phyloP scores from a whole-genome alignment of 2,113 vertebrate species.

The Cyprinodon tularosa region DNA sequence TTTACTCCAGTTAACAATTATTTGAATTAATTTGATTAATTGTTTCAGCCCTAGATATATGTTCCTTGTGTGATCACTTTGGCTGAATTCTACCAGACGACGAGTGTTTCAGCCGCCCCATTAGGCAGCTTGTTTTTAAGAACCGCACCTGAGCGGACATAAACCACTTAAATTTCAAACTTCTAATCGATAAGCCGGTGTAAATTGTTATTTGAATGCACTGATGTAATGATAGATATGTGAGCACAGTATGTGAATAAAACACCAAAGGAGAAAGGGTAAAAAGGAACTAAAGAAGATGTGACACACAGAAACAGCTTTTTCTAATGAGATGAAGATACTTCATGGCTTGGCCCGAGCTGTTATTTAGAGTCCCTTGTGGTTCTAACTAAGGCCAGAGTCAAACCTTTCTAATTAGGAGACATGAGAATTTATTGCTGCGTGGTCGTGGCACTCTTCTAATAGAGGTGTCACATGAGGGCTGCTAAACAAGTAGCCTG shows the following conservation, averaged over 20 bases:
- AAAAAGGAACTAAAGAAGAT: constrained; percentile 15
- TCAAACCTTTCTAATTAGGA: constrained; percentile 72
- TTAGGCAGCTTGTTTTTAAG: constrained; percentile 72
- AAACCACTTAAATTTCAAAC: constrained; percentile 61
- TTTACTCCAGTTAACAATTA: no score
- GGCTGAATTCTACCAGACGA: not conserved
- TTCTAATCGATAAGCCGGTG: constrained; percentile 76
- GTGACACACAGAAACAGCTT: constrained; percentile 11
- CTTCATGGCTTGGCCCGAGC: constrained; percentile 48
- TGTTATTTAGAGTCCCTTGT: constrained; percentile 62
- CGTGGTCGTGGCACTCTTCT: constrained; percentile 57
- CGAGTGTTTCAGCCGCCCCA: constrained; percentile 33
- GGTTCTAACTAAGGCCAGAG: constrained; percentile 54
- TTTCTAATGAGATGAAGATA: constrained; percentile 66
- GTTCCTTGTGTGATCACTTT: not conserved
- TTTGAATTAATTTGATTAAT: no score
- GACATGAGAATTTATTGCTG: constrained; percentile 57
- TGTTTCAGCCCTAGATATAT: no score
- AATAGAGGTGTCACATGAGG: constrained; percentile 74
- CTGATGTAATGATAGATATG: constrained; percentile 51
- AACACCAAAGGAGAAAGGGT: constrained; percentile 18
- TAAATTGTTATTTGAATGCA: constrained; percentile 69
- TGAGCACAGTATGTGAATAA: constrained; percentile 52
- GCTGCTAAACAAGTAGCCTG: constrained; percentile 65
- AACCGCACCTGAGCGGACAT: constrained; percentile 62